Conservation (phyloP, 2,888 invertebrate genomes). For the Folsomia candida region DNA sequence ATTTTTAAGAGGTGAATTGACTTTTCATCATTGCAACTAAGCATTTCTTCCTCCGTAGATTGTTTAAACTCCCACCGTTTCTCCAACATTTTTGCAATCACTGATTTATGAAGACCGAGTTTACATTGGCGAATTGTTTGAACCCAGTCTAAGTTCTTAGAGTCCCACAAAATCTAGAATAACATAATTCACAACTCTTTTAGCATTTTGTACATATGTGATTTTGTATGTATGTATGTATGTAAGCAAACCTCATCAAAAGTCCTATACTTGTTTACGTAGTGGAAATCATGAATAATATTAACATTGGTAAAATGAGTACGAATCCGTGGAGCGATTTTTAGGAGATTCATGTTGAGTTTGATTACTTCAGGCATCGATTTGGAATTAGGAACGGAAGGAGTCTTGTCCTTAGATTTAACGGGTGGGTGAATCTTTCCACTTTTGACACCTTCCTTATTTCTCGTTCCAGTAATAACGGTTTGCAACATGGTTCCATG, state of each 20-base stretch:
- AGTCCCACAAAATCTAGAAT: constrained; percentile 45
- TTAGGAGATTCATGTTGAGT: constrained; percentile 26
- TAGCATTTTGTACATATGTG: too few species aligned
- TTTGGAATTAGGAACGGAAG: not conserved
- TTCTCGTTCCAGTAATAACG: constrained; percentile 41
- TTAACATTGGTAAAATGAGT: constrained; percentile 39
- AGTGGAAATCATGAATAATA: constrained; percentile 49
- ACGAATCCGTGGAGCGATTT: constrained; percentile 45
- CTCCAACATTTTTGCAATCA: constrained; percentile 43
- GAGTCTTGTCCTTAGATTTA: not conserved
- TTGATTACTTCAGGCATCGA: constrained; percentile 16
- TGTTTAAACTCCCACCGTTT: constrained; percentile 47
- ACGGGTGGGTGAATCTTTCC: not conserved
- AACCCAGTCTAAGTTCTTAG: constrained; percentile 44
- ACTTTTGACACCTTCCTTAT: constrained; percentile 6
- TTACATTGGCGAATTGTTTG: constrained; percentile 43
- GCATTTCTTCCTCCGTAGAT: constrained; percentile 23
- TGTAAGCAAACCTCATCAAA: constrained; percentile 47
- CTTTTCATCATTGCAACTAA: constrained; percentile 29
- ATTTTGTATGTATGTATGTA: too few species aligned
- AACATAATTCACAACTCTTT: not conserved
- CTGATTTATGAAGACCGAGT: constrained; percentile 44
- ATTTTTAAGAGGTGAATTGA: constrained; percentile 41
- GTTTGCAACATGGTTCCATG: constrained; percentile 46
- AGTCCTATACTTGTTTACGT: constrained; percentile 46